Percentiles rank a stretch among this genome's conserved stretches.
Conservation (phyloP, 2,797 vertebrate species). For the Artibeus jamaicensis region DNA sequence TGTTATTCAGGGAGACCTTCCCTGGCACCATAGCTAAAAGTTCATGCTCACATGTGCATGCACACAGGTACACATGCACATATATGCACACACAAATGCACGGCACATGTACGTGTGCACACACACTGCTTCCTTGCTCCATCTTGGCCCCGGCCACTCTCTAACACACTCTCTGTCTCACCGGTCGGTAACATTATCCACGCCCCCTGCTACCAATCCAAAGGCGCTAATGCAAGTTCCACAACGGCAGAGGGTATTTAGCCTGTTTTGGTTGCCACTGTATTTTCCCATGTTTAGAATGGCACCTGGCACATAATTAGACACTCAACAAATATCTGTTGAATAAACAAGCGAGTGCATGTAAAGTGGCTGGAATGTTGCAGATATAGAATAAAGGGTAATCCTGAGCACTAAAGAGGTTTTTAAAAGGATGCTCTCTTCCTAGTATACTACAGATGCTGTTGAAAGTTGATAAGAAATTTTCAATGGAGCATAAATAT, state of each 20-base stretch:
- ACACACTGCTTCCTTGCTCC: background rate
- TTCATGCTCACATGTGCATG: rapidly evolving
- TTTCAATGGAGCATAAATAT: background rate
- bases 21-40: background rate
- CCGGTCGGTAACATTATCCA: background rate
- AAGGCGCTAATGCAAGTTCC: too few species aligned
- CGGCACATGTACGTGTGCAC: rapidly evolving
- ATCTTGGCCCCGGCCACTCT: background rate
- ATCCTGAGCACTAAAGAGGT: background rate
- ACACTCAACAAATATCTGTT: background rate
- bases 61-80: background rate
- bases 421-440: background rate
- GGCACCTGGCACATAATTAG: background rate
- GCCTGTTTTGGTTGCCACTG: background rate
- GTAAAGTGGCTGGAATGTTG: background rate
- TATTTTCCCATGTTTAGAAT: background rate
- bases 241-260: too few species aligned
- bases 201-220: too few species aligned
- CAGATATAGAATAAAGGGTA: background rate
- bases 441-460: background rate
- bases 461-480: background rate
- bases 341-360: too few species aligned
- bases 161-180: background rate
- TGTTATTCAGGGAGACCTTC: background rate
- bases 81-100: background rate